Percentiles rank a stretch among this genome's conserved stretches.
These are phyloP conservation scores for Neosalanx taihuensis DNA, from an alignment of 2,797 vertebrate species.

Conservation along the genomic window DNA sequence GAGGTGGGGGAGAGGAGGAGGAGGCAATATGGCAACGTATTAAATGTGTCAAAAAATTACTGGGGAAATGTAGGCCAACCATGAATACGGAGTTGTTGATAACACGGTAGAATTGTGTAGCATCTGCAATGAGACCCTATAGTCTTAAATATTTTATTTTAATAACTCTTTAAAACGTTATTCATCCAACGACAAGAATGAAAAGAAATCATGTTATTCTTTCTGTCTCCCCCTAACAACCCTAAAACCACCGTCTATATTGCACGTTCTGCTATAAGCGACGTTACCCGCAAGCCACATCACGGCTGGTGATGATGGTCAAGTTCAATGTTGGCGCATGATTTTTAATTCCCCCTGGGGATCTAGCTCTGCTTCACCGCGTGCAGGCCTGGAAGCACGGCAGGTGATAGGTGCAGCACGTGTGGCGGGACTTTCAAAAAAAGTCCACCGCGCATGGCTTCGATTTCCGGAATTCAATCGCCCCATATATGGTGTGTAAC, in stretches of 20 bases:
- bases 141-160: no score
- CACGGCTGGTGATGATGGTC: background rate
- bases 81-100: background rate
- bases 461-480: background rate
- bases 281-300: background rate
- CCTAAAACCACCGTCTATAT: no score
- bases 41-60: conserved; percentile 45
- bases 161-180: no score
- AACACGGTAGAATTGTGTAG: background rate
- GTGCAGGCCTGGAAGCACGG: background rate
- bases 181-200: no score
- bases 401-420: background rate
- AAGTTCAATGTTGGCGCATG: conserved; percentile 3
- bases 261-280: background rate
- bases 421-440: background rate
- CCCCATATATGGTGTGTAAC: conserved; percentile 1
- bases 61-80: conserved; percentile 1
- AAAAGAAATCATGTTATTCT: no score
- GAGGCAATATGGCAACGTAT: conserved; percentile 46
- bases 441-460: background rate
- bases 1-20: conserved; percentile 37
- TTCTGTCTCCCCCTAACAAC: no score
- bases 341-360: background rate
- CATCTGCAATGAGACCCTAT: no score
- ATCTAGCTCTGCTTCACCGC: background rate